Evolutionary conservation across 2,888 invertebrate species (phyloP).

Genomic region (Melangyna quadrimaculata): DNA sequence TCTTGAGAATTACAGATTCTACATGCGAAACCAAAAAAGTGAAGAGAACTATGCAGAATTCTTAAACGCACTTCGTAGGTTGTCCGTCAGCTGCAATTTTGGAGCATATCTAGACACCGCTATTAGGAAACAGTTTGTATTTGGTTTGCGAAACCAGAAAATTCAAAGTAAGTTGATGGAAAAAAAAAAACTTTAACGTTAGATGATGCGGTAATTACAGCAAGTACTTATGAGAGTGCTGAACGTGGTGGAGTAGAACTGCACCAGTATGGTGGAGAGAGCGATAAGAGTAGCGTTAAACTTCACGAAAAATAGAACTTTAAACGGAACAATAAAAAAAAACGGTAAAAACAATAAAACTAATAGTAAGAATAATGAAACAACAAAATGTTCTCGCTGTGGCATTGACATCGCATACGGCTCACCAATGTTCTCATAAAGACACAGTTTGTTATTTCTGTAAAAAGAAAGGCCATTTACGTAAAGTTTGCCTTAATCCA

Average conservation of each 20-base stretch:
- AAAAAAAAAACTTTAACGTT: neutral
- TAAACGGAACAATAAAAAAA: neutral
- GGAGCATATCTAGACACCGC: slow-evolving; percentile 26
- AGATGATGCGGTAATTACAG: slow-evolving; percentile 7
- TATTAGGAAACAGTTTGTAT: neutral
- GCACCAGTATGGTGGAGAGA: slow-evolving; percentile 33
- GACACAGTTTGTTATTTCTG: slow-evolving; percentile 48
- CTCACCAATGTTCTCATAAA: slow-evolving; percentile 42
- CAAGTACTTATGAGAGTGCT: slow-evolving; percentile 39
- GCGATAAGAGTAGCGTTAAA: neutral
- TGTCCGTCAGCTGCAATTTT: slow-evolving; percentile 46
- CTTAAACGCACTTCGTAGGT: slow-evolving; percentile 28
- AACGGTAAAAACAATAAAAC: slow-evolving; percentile 7
- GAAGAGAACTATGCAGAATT: slow-evolving; percentile 32
- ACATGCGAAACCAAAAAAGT: slow-evolving; percentile 48
- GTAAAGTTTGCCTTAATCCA: slow-evolving; percentile 37
- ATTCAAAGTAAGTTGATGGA: neutral
- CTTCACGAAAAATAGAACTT: slow-evolving; percentile 21
- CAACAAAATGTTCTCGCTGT: slow-evolving; percentile 43
- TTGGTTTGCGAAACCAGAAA: neutral
- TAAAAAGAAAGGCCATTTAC: slow-evolving; percentile 34
- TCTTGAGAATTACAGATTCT: slow-evolving; percentile 55
- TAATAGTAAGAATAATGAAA: slow-evolving; percentile 25
- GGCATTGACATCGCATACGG: slow-evolving; percentile 30
- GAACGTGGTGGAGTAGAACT: slow-evolving; percentile 59